Percentiles rank a stretch among this genome's conserved stretches.
Conservation (phyloP, 2,797 vertebrate species). For the Miichthys miiuy region DNA sequence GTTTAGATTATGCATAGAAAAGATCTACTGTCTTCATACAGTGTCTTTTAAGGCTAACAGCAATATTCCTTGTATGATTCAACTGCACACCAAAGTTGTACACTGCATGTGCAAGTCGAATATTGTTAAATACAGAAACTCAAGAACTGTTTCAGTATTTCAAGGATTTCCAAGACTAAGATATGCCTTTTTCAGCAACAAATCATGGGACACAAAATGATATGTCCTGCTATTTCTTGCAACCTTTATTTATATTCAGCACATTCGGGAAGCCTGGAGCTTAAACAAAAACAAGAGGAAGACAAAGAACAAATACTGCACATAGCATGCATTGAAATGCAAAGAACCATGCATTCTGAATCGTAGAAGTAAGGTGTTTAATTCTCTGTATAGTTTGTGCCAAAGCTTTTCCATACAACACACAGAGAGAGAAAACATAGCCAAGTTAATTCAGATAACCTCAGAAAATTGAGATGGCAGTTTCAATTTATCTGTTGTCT, state of each 20-base stretch:
- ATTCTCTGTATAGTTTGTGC: not conserved
- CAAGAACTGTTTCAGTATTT: not conserved
- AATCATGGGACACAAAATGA: not conserved
- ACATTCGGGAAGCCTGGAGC: not conserved
- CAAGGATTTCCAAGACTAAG: not conserved
- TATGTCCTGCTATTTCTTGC: not conserved
- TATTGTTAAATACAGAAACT: not conserved
- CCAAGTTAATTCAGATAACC: not conserved
- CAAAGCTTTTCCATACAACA: not conserved
- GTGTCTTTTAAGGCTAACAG: not conserved
- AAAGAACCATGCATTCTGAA: not conserved
- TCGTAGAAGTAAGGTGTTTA: not conserved
- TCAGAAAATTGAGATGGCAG: not conserved
- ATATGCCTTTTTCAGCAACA: not conserved
- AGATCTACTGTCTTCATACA: not conserved
- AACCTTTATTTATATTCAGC: not conserved
- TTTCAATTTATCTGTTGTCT: constrained; percentile 18
- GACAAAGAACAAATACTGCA: not conserved
- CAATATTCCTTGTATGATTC: not conserved
- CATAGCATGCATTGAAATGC: constrained; percentile 4
- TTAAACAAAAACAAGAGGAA: not conserved
- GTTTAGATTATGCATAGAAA: not conserved
- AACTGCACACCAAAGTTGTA: not conserved
- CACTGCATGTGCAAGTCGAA: not conserved
- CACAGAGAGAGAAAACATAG: not conserved